phyloP scores from a whole-genome alignment of 2,113 vertebrate genomes.

The Channa argus region DNA sequence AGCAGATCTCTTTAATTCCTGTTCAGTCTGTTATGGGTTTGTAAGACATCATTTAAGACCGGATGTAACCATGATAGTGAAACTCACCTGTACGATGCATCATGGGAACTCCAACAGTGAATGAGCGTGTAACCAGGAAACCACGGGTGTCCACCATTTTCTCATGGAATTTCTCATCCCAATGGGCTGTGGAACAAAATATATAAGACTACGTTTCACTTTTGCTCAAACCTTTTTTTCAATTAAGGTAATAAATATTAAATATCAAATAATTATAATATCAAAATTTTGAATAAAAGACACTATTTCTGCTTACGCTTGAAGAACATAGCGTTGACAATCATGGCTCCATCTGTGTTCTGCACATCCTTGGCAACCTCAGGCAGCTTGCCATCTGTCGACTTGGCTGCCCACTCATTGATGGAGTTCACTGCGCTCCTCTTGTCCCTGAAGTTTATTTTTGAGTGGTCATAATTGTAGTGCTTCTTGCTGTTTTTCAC shows the following conservation, averaged over 20 bases:
- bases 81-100: slow-evolving; percentile 96
- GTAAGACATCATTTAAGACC: slow-evolving; percentile 4
- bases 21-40: background rate
- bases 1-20: background rate
- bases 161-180: slow-evolving; percentile 95
- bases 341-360: slow-evolving; percentile 93
- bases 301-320: slow-evolving; percentile 90
- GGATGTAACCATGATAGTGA: background rate
- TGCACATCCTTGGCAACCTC: slow-evolving; percentile 94
- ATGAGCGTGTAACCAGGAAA: slow-evolving; percentile 94
- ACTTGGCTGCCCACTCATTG: slow-evolving; percentile 95
- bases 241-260: no score
- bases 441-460: slow-evolving; percentile 98
- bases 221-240: background rate
- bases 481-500: slow-evolving; percentile 96
- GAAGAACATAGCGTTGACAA: slow-evolving; percentile 98
- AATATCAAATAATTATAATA: no score
- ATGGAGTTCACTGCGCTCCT: slow-evolving; percentile 94
- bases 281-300: background rate
- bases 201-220: background rate
- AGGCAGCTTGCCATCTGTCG: slow-evolving; percentile 91
- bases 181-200: slow-evolving; percentile 87
- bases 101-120: slow-evolving; percentile 90
- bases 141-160: slow-evolving; percentile 96
- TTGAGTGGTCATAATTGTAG: slow-evolving; percentile 95